Evolutionary conservation across 64 coral and sea anemone genomes (phyloP).

Genomic region (Pocillopora verrucosa): DNA sequence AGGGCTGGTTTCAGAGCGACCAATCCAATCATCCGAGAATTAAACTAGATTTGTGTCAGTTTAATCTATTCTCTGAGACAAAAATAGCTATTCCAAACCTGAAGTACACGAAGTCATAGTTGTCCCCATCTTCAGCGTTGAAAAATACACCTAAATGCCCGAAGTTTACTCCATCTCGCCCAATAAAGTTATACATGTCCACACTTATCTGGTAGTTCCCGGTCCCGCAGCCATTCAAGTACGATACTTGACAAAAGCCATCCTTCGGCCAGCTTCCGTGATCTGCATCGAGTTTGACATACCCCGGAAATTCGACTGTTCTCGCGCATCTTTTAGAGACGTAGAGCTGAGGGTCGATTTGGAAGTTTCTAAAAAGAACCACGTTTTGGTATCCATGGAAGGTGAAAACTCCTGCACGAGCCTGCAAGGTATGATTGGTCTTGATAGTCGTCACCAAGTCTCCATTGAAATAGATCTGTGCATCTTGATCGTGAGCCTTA

Average conservation of each 20-base stretch:
- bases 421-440: not conserved
- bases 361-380: conserved; percentile 27
- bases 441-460: conserved; percentile 32
- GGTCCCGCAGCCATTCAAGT: too few species aligned
- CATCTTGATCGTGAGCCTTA: conserved; percentile 12
- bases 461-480: not conserved
- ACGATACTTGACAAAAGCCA: conserved; percentile 13
- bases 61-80: too few species aligned
- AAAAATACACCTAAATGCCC: conserved; percentile 5
- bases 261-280: not conserved
- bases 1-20: too few species aligned
- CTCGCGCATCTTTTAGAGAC: not conserved
- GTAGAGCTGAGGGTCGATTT: not conserved
- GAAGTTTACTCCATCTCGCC: not conserved
- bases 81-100: not conserved
- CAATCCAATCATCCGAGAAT: too few species aligned
- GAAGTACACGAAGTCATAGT: conserved; percentile 16
- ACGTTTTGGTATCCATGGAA: conserved; percentile 35
- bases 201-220: not conserved
- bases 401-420: conserved; percentile 13
- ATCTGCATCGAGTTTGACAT: conserved; percentile 11
- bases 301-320: not conserved
- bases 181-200: conserved; percentile 21
- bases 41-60: too few species aligned
- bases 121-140: conserved; percentile 1